Percentiles rank a stretch among this genome's conserved stretches.
Conservation (phyloP, 1,140 invertebrate genomes). For the Vollenhovia emeryi region DNA sequence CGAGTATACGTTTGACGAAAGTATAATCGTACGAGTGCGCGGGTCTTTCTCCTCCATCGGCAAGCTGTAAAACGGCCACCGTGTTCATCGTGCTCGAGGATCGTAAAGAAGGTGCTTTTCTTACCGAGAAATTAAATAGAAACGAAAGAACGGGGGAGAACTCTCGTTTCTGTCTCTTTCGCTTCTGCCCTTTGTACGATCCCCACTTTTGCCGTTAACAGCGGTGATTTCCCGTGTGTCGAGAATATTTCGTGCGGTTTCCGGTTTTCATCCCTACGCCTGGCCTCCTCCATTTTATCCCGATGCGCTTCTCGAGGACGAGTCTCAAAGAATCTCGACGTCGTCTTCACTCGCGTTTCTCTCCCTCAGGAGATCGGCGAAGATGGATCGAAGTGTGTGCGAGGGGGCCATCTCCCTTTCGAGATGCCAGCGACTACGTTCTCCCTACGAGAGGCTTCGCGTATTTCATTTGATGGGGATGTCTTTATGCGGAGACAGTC, state of each 20-base stretch:
- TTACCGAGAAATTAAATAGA: conserved; percentile 23
- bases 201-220: background rate
- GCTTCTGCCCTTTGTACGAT: background rate
- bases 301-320: background rate
- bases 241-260: background rate
- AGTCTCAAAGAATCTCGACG: conserved; percentile 34
- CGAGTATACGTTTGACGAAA: background rate
- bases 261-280: background rate
- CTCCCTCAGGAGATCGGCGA: conserved; percentile 8
- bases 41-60: background rate
- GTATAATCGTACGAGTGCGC: background rate
- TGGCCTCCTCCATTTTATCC: background rate
- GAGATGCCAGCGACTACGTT: background rate
- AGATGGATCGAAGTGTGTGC: conserved; percentile 26
- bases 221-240: background rate
- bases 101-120: conserved; percentile 35
- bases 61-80: background rate
- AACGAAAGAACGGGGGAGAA: conserved; percentile 18
- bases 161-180: background rate
- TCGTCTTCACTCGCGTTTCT: background rate
- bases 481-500: background rate
- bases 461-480: background rate
- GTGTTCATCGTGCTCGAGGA: conserved; percentile 68
- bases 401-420: background rate
- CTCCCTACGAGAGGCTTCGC: background rate